A percentile compares a stretch with the other conserved stretches of the same genome.
These are phyloP conservation scores for Endotricha flammealis DNA, from an alignment of 2,888 invertebrate species.

Conservation along the genomic window DNA sequence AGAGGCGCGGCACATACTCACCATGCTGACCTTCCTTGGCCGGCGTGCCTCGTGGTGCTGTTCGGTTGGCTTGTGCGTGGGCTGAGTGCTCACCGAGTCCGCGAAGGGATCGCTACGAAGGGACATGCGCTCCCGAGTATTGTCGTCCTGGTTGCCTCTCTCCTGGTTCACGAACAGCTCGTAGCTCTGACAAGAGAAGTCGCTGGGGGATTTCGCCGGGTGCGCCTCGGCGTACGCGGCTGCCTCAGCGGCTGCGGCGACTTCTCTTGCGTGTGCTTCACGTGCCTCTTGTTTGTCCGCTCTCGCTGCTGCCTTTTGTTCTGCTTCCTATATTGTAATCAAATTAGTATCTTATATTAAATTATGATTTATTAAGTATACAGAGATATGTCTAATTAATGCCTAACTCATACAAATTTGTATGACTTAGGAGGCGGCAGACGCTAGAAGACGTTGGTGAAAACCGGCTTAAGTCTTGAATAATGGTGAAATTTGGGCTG, in stretches of 20 bases:
- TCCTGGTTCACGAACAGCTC: conserved; percentile 94
- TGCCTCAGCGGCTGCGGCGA: conserved; percentile 81
- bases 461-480: too few species aligned
- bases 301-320: conserved; percentile 86
- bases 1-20: conserved; percentile 79
- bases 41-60: conserved; percentile 74
- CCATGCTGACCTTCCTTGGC: conserved; percentile 94
- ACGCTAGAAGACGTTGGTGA: too few species aligned
- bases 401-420: too few species aligned
- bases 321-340: conserved; percentile 86
- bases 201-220: conserved; percentile 92
- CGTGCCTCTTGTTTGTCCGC: conserved; percentile 81
- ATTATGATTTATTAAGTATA: background rate
- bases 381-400: too few species aligned
- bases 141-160: conserved; percentile 92
- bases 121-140: conserved; percentile 94
- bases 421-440: too few species aligned
- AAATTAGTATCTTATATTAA: background rate
- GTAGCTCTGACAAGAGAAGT: conserved; percentile 94
- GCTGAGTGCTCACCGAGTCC: conserved; percentile 92
- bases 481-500: too few species aligned
- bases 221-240: conserved; percentile 80
- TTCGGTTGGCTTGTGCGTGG: conserved; percentile 78
- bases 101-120: conserved; percentile 91
- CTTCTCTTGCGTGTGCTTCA: conserved; percentile 79